Evolutionary conservation across 2,888 invertebrate species (phyloP).

Genomic region (Noctua janthe): DNA sequence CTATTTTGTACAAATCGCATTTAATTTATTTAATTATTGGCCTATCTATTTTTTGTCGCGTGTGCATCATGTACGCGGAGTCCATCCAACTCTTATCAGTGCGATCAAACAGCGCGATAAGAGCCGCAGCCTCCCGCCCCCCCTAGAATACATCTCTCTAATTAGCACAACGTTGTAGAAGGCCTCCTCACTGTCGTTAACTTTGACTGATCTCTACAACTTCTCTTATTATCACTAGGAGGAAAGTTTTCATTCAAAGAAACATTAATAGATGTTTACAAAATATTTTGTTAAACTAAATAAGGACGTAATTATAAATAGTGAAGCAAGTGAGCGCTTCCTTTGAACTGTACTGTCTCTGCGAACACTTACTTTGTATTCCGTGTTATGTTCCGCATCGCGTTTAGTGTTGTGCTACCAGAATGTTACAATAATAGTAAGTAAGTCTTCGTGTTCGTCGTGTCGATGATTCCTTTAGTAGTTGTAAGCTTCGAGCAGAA

Average conservation of each 20-base stretch:
- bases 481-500: background rate
- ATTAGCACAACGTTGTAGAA: constrained; percentile 16
- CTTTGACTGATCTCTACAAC: constrained; percentile 11
- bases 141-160: constrained; percentile 21
- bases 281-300: background rate
- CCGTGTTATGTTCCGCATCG: background rate
- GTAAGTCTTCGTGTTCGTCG: background rate
- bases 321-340: background rate
- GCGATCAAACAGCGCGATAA: background rate
- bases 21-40: too few relatives aligned
- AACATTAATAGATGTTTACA: constrained; percentile 1
- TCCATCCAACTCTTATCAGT: background rate
- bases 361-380: background rate
- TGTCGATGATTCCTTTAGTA: background rate
- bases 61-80: too few relatives aligned
- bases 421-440: background rate
- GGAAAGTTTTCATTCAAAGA: constrained; percentile 3
- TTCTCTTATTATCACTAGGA: background rate
- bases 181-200: background rate
- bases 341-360: background rate
- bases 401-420: background rate
- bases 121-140: background rate
- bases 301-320: background rate
- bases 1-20: background rate
- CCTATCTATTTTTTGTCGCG: too few relatives aligned